These are phyloP conservation scores for Diorhabda carinulata DNA, from an alignment of 1,140 invertebrate genomes.

Conservation along the genomic window DNA sequence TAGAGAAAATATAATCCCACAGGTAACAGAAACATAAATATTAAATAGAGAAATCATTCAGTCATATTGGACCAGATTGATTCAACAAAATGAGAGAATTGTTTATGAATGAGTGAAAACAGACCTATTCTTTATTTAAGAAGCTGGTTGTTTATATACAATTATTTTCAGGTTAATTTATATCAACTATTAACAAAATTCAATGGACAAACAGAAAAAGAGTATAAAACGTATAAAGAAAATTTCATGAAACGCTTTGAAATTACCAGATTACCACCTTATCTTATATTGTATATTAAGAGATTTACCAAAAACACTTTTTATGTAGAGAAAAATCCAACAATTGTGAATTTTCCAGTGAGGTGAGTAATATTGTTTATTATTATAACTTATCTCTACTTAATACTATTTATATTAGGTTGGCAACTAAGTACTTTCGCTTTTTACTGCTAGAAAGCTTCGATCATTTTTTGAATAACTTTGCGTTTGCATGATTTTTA, in stretches of 20 bases:
- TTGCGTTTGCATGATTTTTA: too few species aligned
- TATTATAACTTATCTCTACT: too few species aligned
- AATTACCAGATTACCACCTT: constrained; percentile 91
- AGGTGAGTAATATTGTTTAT: constrained; percentile 68
- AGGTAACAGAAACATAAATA: constrained; percentile 55
- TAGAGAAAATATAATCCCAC: constrained; percentile 97
- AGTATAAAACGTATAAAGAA: constrained; percentile 99
- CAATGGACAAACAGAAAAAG: constrained; percentile 92
- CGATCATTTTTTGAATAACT: too few species aligned
- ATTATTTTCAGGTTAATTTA: constrained; percentile 73
- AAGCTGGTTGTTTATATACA: too few species aligned
- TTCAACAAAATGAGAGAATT: too few species aligned
- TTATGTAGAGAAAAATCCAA: constrained; percentile 98
- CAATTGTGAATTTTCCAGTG: constrained; percentile 99
- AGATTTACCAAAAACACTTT: constrained; percentile 99
- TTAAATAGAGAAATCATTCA: background rate
- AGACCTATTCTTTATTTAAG: too few species aligned
- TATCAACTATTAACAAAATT: constrained; percentile 93
- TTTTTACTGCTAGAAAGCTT: too few species aligned
- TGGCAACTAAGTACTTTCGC: too few species aligned
- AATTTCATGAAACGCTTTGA: constrained; percentile 97
- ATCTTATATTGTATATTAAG: constrained; percentile 95
- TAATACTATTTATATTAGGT: too few species aligned
- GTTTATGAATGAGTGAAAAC: too few species aligned
- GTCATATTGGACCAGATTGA: too few species aligned